Conservation (phyloP, 2,113 vertebrate species). For the Gopherus flavomarginatus region DNA sequence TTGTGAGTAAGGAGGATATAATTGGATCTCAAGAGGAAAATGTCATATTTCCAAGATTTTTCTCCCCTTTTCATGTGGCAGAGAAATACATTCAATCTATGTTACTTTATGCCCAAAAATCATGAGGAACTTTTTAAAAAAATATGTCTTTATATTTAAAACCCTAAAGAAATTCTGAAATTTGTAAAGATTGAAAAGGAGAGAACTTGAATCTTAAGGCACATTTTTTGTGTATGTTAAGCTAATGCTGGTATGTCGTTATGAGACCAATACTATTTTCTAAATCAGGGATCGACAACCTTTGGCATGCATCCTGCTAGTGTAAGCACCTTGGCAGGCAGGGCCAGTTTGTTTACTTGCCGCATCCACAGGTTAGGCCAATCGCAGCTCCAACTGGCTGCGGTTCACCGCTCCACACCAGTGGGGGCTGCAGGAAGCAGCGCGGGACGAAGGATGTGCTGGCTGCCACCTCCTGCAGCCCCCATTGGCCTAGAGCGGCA, state of each 20-base stretch:
- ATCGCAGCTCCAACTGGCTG: too few relatives aligned
- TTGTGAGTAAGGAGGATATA: neutral
- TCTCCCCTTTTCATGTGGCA: neutral
- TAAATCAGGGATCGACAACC: too few relatives aligned
- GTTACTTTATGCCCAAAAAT: neutral
- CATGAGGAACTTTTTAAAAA: neutral
- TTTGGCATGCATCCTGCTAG: too few relatives aligned
- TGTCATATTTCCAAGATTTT: fast-evolving
- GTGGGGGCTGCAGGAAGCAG: too few relatives aligned
- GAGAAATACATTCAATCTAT: neutral
- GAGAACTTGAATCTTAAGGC: neutral
- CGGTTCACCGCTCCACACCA: too few relatives aligned
- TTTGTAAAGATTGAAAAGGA: neutral
- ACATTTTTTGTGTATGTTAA: neutral
- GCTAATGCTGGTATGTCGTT: too few relatives aligned
- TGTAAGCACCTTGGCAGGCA: too few relatives aligned
- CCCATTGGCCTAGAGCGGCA: too few relatives aligned
- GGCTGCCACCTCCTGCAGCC: too few relatives aligned
- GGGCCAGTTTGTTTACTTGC: too few relatives aligned
- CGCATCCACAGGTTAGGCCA: too few relatives aligned
- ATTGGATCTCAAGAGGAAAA: neutral
- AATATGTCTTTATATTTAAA: neutral
- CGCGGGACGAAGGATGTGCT: too few relatives aligned
- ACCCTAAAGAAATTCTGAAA: neutral
- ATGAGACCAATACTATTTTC: neutral